Evolutionary conservation across 2,113 vertebrate species (phyloP).

Genomic region (Alethe diademata): DNA sequence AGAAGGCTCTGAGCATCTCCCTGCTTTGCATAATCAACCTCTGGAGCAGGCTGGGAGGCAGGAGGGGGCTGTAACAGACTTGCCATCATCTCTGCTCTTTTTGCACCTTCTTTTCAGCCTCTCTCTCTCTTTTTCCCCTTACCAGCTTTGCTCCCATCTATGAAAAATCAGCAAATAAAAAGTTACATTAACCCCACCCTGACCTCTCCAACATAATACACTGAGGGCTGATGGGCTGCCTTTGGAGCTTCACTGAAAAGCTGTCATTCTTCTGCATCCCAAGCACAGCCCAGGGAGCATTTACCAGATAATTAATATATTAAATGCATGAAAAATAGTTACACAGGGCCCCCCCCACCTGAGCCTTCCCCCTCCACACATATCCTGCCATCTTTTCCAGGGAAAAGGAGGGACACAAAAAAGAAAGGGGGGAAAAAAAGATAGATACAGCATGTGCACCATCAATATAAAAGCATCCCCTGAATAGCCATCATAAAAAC

Average conservation of each 20-base stretch:
- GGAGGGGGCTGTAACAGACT: slow-evolving; percentile 42
- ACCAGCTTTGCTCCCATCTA: slow-evolving; percentile 85
- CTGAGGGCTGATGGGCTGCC: slow-evolving; percentile 92
- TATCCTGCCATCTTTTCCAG: slow-evolving; percentile 76
- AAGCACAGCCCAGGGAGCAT: slow-evolving; percentile 99
- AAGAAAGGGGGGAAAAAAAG: slow-evolving; percentile 68
- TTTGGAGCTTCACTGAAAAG: slow-evolving; percentile 89
- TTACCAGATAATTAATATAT: slow-evolving; percentile 99
- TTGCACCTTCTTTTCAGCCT: slow-evolving; percentile 66
- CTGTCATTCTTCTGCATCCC: slow-evolving; percentile 94
- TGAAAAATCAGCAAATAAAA: slow-evolving; percentile 99
- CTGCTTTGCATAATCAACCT: slow-evolving; percentile 40
- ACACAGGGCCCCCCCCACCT: slow-evolving; percentile 80
- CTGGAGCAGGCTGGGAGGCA: slow-evolving; percentile 48
- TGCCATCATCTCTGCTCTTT: slow-evolving; percentile 73
- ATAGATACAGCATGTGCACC: slow-evolving; percentile 96
- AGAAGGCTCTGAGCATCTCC: background rate
- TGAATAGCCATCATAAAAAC: slow-evolving; percentile 99
- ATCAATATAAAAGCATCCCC: slow-evolving; percentile 99
- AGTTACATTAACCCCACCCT: slow-evolving; percentile 99
- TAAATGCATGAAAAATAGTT: slow-evolving; percentile 99
- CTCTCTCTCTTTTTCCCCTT: slow-evolving; percentile 53
- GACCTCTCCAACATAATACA: slow-evolving; percentile 99
- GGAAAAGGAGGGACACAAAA: slow-evolving; percentile 57
- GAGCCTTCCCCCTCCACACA: background rate